Conservation (phyloP, 2,797 vertebrate species). For the Halcyon chelicuti region DNA sequence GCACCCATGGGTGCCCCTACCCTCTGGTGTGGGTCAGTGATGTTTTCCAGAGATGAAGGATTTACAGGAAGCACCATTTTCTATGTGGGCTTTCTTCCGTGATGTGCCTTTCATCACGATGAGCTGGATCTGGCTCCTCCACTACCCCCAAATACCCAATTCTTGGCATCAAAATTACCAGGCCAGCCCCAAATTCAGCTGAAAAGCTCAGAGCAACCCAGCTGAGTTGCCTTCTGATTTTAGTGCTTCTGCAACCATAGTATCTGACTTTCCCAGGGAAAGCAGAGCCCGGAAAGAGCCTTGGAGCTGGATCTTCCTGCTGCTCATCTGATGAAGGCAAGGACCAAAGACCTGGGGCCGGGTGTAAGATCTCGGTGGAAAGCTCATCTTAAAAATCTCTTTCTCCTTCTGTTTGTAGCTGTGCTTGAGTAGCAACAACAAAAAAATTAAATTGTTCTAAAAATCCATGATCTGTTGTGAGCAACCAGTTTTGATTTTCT, state of each 20-base stretch:
- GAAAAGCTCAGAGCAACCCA: not conserved
- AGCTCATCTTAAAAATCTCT: not conserved
- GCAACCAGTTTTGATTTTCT: not conserved
- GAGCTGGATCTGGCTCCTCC: not conserved
- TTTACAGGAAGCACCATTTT: not conserved
- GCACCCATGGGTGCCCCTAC: not conserved
- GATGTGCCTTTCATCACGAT: not conserved
- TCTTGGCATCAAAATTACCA: not conserved
- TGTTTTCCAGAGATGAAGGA: not conserved
- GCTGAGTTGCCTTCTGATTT: not conserved
- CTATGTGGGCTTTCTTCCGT: not conserved
- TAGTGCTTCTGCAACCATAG: not conserved
- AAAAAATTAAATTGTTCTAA: not conserved
- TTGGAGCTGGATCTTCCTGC: not conserved
- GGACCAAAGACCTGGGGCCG: not conserved
- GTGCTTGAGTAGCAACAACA: not conserved
- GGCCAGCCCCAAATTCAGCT: not conserved
- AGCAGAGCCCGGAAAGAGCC: not conserved
- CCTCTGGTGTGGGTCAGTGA: not conserved
- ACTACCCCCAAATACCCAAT: not conserved
- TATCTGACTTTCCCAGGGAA: not conserved
- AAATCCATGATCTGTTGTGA: not conserved
- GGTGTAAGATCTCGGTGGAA: not conserved
- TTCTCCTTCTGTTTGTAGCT: not conserved
- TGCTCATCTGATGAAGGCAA: not conserved